These are phyloP conservation scores for Salmo trutta DNA, from an alignment of 2,797 vertebrate species.

Conservation along the genomic window DNA sequence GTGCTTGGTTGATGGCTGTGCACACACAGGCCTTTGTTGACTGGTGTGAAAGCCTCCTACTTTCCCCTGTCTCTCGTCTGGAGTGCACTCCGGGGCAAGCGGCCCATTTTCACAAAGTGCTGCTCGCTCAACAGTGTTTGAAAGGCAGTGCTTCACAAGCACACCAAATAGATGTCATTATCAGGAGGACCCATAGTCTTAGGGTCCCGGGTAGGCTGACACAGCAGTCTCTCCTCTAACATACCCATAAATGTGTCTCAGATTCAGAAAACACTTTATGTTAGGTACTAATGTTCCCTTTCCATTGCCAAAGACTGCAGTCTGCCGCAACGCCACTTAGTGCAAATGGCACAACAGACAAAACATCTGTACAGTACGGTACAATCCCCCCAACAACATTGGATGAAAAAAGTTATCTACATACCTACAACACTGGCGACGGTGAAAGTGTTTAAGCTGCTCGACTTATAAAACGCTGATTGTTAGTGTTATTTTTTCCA, in stretches of 20 bases:
- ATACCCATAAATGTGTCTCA: background rate
- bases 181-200: conserved; percentile 66
- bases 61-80: conserved; percentile 67
- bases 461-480: conserved; percentile 49
- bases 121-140: conserved; percentile 72
- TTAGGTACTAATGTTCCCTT: conserved; percentile 1
- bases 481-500: conserved; percentile 71
- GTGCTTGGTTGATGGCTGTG: conserved; percentile 44
- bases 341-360: background rate
- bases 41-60: conserved; percentile 72
- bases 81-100: conserved; percentile 70
- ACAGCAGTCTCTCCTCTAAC: background rate
- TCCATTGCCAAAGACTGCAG: background rate
- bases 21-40: conserved; percentile 46
- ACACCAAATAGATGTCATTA: conserved; percentile 78
- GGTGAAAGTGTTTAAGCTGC: conserved; percentile 38
- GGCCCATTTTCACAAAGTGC: conserved; percentile 82
- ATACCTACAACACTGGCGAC: conserved; percentile 59
- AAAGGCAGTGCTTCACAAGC: conserved; percentile 73
- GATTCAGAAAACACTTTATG: background rate
- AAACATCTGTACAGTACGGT: background rate
- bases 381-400: too few relatives aligned
- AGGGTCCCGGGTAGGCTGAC: conserved; percentile 15
- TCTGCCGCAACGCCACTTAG: background rate
- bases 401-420: conserved; percentile 48